Percentiles rank a stretch among this genome's conserved stretches.
These are phyloP conservation scores for Taxidea taxus DNA, from an alignment of 2,113 vertebrate species.

Conservation along the genomic window DNA sequence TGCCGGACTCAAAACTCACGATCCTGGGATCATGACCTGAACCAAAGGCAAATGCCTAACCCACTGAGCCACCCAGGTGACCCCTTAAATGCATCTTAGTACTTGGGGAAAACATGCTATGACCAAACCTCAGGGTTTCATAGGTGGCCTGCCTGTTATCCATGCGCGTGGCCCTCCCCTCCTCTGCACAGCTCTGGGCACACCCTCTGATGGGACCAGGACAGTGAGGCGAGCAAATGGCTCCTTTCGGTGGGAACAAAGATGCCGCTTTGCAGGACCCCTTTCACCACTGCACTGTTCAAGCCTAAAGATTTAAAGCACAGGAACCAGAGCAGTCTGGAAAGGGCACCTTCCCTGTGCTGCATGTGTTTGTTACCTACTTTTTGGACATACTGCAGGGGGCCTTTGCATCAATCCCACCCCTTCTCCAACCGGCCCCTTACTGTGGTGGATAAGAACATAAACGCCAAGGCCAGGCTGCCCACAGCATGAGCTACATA, in stretches of 20 bases:
- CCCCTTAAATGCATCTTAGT: neutral
- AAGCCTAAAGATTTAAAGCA: neutral
- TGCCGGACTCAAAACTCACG: neutral
- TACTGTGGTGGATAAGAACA: neutral
- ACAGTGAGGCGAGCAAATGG: neutral
- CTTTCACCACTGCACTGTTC: neutral
- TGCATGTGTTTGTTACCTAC: too few relatives aligned
- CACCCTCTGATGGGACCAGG: neutral
- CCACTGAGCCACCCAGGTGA: neutral
- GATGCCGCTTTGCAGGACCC: neutral
- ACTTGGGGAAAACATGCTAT: neutral
- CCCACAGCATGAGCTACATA: neutral
- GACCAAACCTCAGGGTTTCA: neutral
- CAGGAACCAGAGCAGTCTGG: neutral
- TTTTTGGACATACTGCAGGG: neutral
- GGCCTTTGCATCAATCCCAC: neutral
- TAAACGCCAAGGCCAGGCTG: neutral
- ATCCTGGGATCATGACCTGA: neutral
- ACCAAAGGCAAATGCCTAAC: neutral
- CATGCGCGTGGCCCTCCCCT: rapidly evolving
- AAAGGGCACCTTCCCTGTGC: neutral
- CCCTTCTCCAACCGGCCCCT: neutral
- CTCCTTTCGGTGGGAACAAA: neutral
- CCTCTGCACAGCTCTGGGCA: neutral
- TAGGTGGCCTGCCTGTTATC: neutral